Base-by-base conservation (phyloP, 2,888 invertebrate species). In the Scaptomyza parva region DNA sequence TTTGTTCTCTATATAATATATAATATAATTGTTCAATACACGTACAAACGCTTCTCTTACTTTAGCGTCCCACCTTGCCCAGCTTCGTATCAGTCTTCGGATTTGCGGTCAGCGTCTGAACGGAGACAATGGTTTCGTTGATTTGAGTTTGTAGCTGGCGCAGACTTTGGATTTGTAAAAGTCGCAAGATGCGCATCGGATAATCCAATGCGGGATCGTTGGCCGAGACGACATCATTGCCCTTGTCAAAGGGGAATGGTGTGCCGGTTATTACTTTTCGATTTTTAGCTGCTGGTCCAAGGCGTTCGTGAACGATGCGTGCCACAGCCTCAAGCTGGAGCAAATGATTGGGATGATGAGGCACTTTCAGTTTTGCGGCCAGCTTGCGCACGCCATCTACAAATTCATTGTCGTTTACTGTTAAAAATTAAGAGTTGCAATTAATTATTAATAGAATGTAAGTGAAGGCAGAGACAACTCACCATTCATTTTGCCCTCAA, bases 81-180 rank as follows among this genome's bases (percentile, higher is more conserved):
- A 99, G 92, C 90, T 95, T 96, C 0, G 98, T 97, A 90, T 99
- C 98, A 70, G 99, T 99, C 92, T 97, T 97, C 2, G 99, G 99
- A 93, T 99, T 96, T 4, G 99, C 99, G 1, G 99, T 99, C 1
- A 99, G 93, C 68, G 93, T 94, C 92, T 99, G 99, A 3, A 98
- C 96, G 43, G 95, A 94, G 1, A 99, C 99, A 76, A 99, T 96
- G 1, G 97, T 95, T 91, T 98, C 97, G 92, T 99, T 99, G 51
- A 99, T 98, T 86, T 94, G 94, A 0, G 98, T 98, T 91, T 99
- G 99, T 50, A 99, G 93, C 70, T 91, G 78, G 0, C 92, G 90
- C 1, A 92, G 69, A 52, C 90, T 91, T 76, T 91, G 91, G 43
- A 96, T 94, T 89, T 95, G 95, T 43, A 96, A 90, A 39, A 97